Evolutionary conservation across 2,797 vertebrate genomes (phyloP).

Genomic region (Hirundo rustica): DNA sequence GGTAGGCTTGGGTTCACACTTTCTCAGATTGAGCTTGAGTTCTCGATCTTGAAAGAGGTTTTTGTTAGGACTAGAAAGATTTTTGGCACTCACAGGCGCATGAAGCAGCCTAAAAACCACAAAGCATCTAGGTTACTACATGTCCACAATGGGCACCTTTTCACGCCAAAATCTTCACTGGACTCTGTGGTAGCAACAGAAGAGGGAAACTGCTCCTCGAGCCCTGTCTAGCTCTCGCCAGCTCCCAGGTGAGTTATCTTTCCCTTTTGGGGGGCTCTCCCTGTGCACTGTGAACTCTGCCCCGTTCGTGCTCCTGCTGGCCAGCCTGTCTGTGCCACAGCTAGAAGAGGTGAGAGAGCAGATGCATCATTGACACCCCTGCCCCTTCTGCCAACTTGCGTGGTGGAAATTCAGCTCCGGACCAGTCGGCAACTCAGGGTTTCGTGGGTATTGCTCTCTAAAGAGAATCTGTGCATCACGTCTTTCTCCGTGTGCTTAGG

Average conservation of each 20-base stretch:
- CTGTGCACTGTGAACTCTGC: rapidly evolving
- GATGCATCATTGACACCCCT: not conserved
- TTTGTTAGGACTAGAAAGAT: not conserved
- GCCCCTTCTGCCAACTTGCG: not conserved
- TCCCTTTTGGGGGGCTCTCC: not conserved
- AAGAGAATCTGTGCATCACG: not conserved
- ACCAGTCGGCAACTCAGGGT: not conserved
- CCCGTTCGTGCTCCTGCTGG: not conserved
- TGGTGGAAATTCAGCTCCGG: not conserved
- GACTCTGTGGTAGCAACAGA: not conserved
- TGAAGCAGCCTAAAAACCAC: not conserved
- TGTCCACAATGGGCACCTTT: not conserved
- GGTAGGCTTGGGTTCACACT: not conserved
- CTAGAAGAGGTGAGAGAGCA: not conserved
- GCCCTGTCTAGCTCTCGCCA: not conserved
- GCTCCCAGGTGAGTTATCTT: not conserved
- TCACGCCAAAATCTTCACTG: not conserved
- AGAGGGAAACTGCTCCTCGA: not conserved
- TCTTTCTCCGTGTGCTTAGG: not conserved
- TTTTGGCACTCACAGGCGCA: not conserved
- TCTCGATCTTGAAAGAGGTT: not conserved
- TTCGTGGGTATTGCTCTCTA: rapidly evolving
- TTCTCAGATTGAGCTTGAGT: not conserved
- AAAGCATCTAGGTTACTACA: not conserved
- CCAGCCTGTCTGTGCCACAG: not conserved